Base-by-base conservation (phyloP, 2,113 vertebrate species). In the Bostrychus sinensis region DNA sequence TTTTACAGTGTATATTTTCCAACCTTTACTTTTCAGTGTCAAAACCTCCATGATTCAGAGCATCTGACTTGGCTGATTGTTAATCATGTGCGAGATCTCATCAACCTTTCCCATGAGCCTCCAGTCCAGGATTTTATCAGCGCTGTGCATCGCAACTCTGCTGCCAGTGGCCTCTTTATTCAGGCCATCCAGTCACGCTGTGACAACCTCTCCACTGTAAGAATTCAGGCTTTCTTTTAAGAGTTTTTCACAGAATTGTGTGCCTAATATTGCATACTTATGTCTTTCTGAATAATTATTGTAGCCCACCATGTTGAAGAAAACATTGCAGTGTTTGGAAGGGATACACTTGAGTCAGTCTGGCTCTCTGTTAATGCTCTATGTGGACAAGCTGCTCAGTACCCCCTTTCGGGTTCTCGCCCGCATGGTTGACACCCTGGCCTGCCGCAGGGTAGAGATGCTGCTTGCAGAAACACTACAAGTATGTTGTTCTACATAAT, bases 311-410 rank as follows among this genome's bases (percentile, higher is more conserved):
- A 92, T 92, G 60, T 86, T 99, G 71, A 97, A 95, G 91, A 98
- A 95, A 67, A 98, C 96, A 0, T 85, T 99, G 1, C 96, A 97
- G 87, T 98, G 97, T 84, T 72, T 99, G 80, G 97, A 98, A 66
- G 97, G 96, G n/a, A 98, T 99, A 75, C 97, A 99, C 69, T 93
- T 99, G 32, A 98, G 96, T 86, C 97, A 99, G 89, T 99, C 97
- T 0, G 97, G 97, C 0, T 96, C 96, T 0, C 93, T 99, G 80
- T 77, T 99, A 22, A 94, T 95, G 0, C 81, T 99, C 0, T 98
- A 96, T 0, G 94, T 98, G 84, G 96, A 99, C 88, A 96, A 95
- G 88, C 91, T 99, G 7, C 86, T 99, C 62, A 88, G 87, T 53
- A 99, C 97, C 0, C 97, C 96, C 0, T 94, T 98, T 86, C 93